Percentiles rank a stretch among this genome's conserved stretches.
phyloP scores from a whole-genome alignment of 2,113 vertebrate genomes.

The Syngnathus typhle region DNA sequence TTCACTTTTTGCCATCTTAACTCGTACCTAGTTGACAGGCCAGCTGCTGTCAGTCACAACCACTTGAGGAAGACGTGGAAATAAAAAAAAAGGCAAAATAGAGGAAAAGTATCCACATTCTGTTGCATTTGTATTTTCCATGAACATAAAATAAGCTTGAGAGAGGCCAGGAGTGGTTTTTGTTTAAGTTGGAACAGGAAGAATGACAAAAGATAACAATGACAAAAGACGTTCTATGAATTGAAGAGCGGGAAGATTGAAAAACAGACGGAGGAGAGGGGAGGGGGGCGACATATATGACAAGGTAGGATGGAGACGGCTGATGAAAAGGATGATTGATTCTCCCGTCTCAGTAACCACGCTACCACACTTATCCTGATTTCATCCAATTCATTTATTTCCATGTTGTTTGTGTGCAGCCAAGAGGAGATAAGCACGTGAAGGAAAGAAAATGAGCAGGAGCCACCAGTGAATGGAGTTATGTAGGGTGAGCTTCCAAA shows the following conservation, averaged over 20 bases:
- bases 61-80: constrained; percentile 29
- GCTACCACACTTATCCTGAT: constrained; percentile 50
- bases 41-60: constrained; percentile 67
- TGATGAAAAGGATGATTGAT: constrained; percentile 57
- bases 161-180: neutral
- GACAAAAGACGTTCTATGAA: constrained; percentile 37
- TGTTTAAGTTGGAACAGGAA: constrained; percentile 35
- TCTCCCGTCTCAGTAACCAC: constrained; percentile 43
- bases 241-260: constrained; percentile 37
- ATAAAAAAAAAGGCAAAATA: constrained; percentile 12
- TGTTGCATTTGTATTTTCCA: constrained; percentile 29
- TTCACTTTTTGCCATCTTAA: constrained; percentile 41
- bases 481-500: constrained; percentile 19
- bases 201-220: constrained; percentile 53
- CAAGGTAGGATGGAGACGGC: constrained; percentile 26
- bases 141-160: constrained; percentile 6
- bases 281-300: constrained; percentile 17
- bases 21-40: constrained; percentile 56
- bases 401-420: neutral
- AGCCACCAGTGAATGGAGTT: constrained; percentile 15
- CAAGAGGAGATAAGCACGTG: constrained; percentile 26
- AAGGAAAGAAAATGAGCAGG: constrained; percentile 2
- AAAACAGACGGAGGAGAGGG: constrained; percentile 9
- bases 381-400: constrained; percentile 10
- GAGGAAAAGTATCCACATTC: constrained; percentile 10